phyloP scores from a whole-genome alignment of 2,888 invertebrate species.

The Meteorus cinctellus region DNA sequence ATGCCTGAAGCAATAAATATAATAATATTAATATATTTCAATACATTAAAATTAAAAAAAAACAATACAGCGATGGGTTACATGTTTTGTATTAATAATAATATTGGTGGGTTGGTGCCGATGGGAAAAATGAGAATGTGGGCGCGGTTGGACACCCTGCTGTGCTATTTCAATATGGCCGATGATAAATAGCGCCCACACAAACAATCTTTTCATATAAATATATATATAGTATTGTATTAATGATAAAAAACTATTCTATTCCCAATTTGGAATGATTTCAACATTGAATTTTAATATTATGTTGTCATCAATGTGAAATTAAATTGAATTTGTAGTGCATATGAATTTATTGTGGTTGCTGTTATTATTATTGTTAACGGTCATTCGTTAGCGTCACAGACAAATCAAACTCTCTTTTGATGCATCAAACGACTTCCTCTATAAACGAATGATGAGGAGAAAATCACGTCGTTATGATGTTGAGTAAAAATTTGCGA shows the following conservation, averaged over 20 bases:
- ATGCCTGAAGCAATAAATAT: not conserved
- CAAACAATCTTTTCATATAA: not conserved
- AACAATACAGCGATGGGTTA: not conserved
- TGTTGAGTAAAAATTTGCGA: not conserved
- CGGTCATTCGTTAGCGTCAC: not conserved
- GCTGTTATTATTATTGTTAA: not conserved
- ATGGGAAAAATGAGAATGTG: constrained; percentile 4
- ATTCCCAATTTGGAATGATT: not conserved
- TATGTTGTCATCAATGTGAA: not conserved
- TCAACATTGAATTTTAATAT: not conserved
- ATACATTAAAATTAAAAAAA: not conserved
- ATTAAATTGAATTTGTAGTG: not conserved
- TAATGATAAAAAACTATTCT: not conserved
- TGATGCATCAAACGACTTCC: not conserved
- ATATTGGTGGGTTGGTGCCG: constrained; percentile 6
- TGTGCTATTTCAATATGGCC: constrained; percentile 18
- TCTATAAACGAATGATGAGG: not conserved
- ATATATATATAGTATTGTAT: not conserved
- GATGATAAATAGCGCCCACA: constrained; percentile 7
- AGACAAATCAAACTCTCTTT: not conserved
- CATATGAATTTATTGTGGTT: not conserved
- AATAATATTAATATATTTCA: not conserved
- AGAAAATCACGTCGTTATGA: not conserved
- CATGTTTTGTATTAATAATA: not conserved
- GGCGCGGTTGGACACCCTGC: constrained; percentile 27